Evolutionary conservation across 2,888 invertebrate species (phyloP).

Genomic region (Noctua janthe): DNA sequence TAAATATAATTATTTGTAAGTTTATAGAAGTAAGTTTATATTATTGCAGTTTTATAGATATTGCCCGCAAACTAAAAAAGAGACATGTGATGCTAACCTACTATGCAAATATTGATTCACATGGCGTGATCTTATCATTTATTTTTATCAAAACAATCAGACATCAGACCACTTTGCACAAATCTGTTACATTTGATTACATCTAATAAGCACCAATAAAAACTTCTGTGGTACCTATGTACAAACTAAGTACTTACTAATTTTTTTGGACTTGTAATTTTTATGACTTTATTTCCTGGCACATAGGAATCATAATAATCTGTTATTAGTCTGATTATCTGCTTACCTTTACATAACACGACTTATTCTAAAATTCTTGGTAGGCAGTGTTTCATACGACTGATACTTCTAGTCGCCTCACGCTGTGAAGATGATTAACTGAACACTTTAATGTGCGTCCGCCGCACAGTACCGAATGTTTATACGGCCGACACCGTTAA

Average conservation of each 20-base stretch:
- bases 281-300: not conserved
- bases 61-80: not conserved
- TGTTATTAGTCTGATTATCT: constrained; percentile 14
- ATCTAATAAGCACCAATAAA: constrained; percentile 12
- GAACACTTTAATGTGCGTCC: constrained; percentile 14
- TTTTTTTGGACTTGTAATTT: not conserved
- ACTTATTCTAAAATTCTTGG: not conserved
- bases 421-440: constrained; percentile 14
- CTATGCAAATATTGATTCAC: constrained; percentile 9
- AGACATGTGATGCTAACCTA: not conserved
- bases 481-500: constrained; percentile 57
- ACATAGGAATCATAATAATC: constrained; percentile 12
- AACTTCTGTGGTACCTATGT: not conserved
- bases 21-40: not conserved
- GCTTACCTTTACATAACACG: constrained; percentile 35
- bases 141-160: constrained; percentile 38
- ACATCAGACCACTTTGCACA: not conserved
- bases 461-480: constrained; percentile 46
- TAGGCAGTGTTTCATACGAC: not conserved
- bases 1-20: not conserved
- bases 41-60: not conserved
- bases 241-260: not conserved
- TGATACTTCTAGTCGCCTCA: not conserved
- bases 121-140: not conserved
- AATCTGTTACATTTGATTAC: constrained; percentile 30